These are phyloP conservation scores for Sebastes taczanowskii DNA, from an alignment of 2,797 vertebrate genomes.

Conservation along the genomic window DNA sequence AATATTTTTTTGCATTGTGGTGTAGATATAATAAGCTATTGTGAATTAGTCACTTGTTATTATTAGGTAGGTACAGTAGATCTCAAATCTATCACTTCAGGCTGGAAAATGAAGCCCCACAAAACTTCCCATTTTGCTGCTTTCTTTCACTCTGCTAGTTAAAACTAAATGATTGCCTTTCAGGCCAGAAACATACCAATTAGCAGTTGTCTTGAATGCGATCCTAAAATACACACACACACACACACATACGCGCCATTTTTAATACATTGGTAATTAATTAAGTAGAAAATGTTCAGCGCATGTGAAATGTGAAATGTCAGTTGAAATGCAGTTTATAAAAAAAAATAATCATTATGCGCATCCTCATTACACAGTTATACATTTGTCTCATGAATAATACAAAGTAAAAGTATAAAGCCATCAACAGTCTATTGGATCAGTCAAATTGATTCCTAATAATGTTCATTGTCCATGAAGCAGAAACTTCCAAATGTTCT, in stretches of 20 bases:
- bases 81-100: not conserved
- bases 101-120: not conserved
- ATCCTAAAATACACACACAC: not conserved
- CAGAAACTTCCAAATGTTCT: conserved; percentile 39
- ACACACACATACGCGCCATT: not conserved
- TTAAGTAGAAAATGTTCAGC: conserved; percentile 11
- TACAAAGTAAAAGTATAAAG: conserved; percentile 40
- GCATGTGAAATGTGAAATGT: conserved; percentile 10
- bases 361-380: conserved; percentile 27
- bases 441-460: conserved; percentile 36
- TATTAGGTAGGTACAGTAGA: not conserved
- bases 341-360: conserved; percentile 18
- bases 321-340: conserved; percentile 2
- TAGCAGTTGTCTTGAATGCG: not conserved
- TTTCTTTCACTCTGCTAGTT: not conserved
- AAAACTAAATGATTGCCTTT: conserved; percentile 7
- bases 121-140: not conserved
- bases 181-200: not conserved
- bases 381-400: conserved; percentile 32
- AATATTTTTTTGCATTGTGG: no score
- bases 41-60: not conserved
- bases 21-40: not conserved
- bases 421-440: conserved; percentile 42
- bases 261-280: conserved; percentile 31
- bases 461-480: conserved; percentile 50